Conservation (phyloP, 2,113 vertebrate species). For the Phaethon lepturus region DNA sequence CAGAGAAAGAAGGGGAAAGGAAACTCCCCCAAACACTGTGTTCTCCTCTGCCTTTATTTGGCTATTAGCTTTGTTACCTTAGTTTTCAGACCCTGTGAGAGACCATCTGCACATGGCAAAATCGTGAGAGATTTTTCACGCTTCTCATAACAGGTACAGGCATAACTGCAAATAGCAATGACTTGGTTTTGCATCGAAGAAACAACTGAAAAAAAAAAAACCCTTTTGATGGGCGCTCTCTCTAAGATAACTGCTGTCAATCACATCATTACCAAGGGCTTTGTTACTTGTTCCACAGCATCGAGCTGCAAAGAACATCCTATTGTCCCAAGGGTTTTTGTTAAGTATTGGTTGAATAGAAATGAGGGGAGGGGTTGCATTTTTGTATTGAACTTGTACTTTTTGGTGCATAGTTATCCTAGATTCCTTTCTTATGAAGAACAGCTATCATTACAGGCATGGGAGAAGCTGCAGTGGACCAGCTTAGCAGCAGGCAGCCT, state of each 20-base stretch:
- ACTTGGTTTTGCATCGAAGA: not conserved
- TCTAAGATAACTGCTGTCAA: slow-evolving; percentile 49
- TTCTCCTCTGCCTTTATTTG: not conserved
- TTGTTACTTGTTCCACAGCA: slow-evolving; percentile 41
- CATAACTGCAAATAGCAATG: slow-evolving; percentile 40
- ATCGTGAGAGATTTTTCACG: not conserved
- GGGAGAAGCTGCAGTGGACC: not conserved
- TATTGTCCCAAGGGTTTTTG: not conserved
- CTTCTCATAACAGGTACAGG: not conserved
- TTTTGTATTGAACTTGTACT: not conserved
- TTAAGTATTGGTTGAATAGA: not conserved
- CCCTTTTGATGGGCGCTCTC: not conserved
- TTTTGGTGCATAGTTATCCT: not conserved
- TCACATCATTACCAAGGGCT: not conserved
- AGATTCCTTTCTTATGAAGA: not conserved
- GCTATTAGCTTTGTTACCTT: not conserved
- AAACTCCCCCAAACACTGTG: not conserved
- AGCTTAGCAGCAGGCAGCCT: not conserved
- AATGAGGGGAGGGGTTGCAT: not conserved
- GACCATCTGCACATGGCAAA: not conserved
- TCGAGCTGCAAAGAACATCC: slow-evolving; percentile 37
- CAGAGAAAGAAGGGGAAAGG: no score
- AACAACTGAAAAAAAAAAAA: slow-evolving; percentile 2
- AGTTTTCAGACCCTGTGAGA: not conserved
- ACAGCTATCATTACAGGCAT: not conserved